Percentiles rank a stretch among this genome's conserved stretches.
phyloP scores from a whole-genome alignment of 2,797 vertebrate species.

The Onychomys arenicola region DNA sequence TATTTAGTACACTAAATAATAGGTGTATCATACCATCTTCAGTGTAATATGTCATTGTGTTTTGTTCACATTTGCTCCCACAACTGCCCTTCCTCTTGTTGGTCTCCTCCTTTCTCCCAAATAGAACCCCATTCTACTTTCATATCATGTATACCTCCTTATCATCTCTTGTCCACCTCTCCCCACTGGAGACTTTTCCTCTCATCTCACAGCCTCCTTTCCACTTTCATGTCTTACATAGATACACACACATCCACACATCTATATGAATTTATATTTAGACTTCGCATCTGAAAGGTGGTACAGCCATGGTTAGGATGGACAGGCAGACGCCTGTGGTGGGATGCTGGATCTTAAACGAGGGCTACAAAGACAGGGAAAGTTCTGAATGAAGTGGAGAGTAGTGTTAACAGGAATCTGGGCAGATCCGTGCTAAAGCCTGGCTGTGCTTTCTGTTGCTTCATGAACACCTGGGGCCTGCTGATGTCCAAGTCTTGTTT shows the following conservation, averaged over 20 bases:
- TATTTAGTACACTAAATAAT: background rate
- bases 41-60: background rate
- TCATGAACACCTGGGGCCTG: background rate
- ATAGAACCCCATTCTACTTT: background rate
- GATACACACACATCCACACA: background rate
- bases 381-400: background rate
- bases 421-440: background rate
- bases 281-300: background rate
- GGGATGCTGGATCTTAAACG: conserved; percentile 32
- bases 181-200: background rate
- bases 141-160: background rate
- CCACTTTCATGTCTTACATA: background rate
- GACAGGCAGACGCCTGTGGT: background rate
- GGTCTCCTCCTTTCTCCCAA: background rate
- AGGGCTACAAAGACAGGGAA: background rate
- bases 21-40: background rate
- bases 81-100: background rate
- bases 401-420: background rate
- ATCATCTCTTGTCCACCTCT: background rate
- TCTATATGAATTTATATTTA: background rate
- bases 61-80: background rate
- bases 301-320: background rate
- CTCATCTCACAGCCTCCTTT: background rate
- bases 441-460: background rate
- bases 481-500: conserved; percentile 17